Evolutionary conservation across 2,797 vertebrate genomes (phyloP).

Genomic region (Oceanodroma leucorhoa): DNA sequence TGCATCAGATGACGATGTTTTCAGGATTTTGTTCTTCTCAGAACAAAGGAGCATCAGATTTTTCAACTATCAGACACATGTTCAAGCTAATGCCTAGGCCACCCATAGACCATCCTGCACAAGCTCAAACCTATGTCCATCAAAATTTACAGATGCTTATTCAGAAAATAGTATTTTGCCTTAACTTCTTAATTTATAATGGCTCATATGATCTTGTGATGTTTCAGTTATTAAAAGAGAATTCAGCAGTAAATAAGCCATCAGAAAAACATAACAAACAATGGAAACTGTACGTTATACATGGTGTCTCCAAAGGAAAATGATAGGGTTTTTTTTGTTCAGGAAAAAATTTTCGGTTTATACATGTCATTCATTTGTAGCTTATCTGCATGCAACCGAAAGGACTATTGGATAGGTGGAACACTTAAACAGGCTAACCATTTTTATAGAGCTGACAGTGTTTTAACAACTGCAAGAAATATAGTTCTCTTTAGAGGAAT

Average conservation of each 20-base stretch:
- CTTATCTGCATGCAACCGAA: neutral
- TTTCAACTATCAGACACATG: neutral
- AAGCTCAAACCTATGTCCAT: neutral
- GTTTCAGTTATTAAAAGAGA: neutral
- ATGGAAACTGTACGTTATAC: neutral
- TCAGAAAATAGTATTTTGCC: neutral
- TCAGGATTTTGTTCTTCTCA: neutral
- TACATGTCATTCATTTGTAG: neutral
- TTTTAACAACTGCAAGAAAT: slow-evolving; percentile 23
- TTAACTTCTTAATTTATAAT: neutral
- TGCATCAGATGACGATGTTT: neutral
- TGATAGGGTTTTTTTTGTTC: neutral
- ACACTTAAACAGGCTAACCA: neutral
- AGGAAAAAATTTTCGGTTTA: neutral
- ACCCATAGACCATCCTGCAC: neutral
- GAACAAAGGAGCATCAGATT: neutral
- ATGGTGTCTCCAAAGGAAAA: neutral
- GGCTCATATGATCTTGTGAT: neutral
- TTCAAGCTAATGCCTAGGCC: neutral
- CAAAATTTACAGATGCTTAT: neutral
- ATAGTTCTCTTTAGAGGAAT: slow-evolving; percentile 10
- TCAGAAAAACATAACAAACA: neutral
- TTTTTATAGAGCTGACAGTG: neutral
- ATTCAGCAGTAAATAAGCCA: neutral
- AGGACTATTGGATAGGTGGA: neutral